Evolutionary conservation across 1,140 invertebrate species (phyloP), one percentile per base, ranked within the genome.

Genomic region (Orussus abietinus): DNA sequence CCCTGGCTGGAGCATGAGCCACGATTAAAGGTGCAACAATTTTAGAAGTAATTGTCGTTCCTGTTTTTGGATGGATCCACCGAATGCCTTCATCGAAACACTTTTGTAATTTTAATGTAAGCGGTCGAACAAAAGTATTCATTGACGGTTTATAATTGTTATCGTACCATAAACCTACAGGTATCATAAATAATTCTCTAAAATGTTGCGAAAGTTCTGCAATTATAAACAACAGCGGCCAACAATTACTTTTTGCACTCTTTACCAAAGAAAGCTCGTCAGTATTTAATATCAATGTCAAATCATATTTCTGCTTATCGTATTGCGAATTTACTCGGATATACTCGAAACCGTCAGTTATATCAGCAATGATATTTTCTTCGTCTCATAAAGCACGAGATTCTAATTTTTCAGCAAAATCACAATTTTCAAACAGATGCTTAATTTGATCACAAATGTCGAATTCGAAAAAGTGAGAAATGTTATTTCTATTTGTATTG

Each of bases 1-100:
- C 55, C 49, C 57, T 26, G 3, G 47, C 49, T 7, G 52, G 52
- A 30, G 55, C 50, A 52, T 57, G 52, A 10, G 38, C 55, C 13
- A 53, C 13, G 11, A 47, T 39, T 10, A 55, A 22, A 5, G 55
- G 54, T 28, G 55, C 49, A 6, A 53, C 25, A 17, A 57, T 29
- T 45, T 40, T 40, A 9, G 46, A 47, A 11, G 21, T 21, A 13
- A 32, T 28, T 30, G 3, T 36, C n/a, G 39, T 20, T 22, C 39
- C 19, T 34, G 43, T 51, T 11, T 5, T 32, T n/a, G 49, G 49
- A 39, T 59, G 34, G 5, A 45, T 15, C 53, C 53, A 59, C 13
- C 17, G 26, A 17, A 55, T 21, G 15, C 51, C 56, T 22, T 37
- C 37, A 30, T 53, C 17, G 21, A 43, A 34, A 45, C 33, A 44